Evolutionary conservation across 2,113 vertebrate species (phyloP), one percentile per base, ranked within the genome.

Genomic region (Petrocephalus microphthalmus): DNA sequence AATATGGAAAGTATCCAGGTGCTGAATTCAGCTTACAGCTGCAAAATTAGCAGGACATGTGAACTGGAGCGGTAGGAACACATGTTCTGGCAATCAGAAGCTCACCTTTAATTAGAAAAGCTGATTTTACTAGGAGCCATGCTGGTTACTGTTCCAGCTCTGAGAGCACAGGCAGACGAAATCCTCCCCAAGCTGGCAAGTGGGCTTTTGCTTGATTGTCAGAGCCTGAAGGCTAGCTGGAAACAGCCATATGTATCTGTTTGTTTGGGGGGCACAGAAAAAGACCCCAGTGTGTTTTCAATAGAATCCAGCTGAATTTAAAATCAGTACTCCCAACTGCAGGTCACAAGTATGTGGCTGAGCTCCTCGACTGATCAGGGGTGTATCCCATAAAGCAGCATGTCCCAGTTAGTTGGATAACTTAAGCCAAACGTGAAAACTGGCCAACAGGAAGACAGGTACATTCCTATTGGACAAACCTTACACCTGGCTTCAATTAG

Each of bases 231-330:
- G 89, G 91, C 91, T 91, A 92, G 90, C 88, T 85, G 86, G 87
- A 88, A 90, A 90, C 91, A 84, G 71, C 5, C 37, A 37, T 78
- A 91, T 94, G 91, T 86, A 45, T 89, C 94, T 94, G 94, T 90
- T 87, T 89, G 88, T 89, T 88, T 90, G 85, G 74, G 86, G 89
- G 91, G 92, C 90, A 3, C 88, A 88, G 88, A 89, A 93, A 88
- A 91, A 91, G 91, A 91, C 84, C 37, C 87, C 88, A 88, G 89
- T 92, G 83, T 88, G 89, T 25, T 87, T 53, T 33, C 67, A 78
- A 91, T 81, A 78, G 89, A 91, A 89, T 54, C 82, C 87, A 67
- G 84, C 85, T 91, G 89, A 91, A 89, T 88, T 84, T 33, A 13
- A 86, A 88, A 89, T 89, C 49, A 88, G 53, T 88, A 29, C 89